Base-by-base conservation (phyloP, 2,888 invertebrate species). In the Idaea dimidiata region DNA sequence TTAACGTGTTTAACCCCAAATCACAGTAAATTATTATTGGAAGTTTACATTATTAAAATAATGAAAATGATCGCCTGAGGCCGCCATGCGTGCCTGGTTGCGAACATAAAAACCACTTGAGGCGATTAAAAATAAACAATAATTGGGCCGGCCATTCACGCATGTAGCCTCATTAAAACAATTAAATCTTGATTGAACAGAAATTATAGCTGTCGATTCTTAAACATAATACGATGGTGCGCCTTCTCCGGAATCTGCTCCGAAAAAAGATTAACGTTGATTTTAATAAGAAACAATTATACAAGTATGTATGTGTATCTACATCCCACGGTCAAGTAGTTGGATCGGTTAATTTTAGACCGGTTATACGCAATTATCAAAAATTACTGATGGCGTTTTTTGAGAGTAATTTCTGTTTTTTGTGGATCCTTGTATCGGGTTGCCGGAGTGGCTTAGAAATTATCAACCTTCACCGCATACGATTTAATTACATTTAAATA, bases 71-170 rank as follows among this genome's bases (percentile, higher is more conserved):
- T 87, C 88, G 90, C 91, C 84, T 71, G 75, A 72, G 89, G 92
- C 89, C 86, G 76, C 87, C 86, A 84, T 91, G 91, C 89, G 89
- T 89, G 91, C 86, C 77, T 84, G 84, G 80, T 90, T 88, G 91
- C 92, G 86, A 91, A 91, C 92, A 89, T 84, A 89, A 91, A 90
- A 91, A 91, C 88, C 91, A 85, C 92, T 92, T 85, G 86, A 78
- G 92, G 91, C 92, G 91, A 92, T 92, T 92, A 92, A 92, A 92
- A 92, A 92, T 92, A 92, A 92, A 92, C 92, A 92, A 91, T 92
- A 92, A 92, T 92, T 92, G 92, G 89, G 82, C 88, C 89, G 91
- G 83, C 91, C 87, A 91, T 92, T 92, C 92, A 92, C 92, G 92
- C 92, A 92, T 91, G 91, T 82, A 83, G 89, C 80, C 91, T 92